Evolutionary conservation across 1,140 invertebrate species (phyloP), one percentile per base, ranked within the genome.

Genomic region (Macrobrachium nipponense): DNA sequence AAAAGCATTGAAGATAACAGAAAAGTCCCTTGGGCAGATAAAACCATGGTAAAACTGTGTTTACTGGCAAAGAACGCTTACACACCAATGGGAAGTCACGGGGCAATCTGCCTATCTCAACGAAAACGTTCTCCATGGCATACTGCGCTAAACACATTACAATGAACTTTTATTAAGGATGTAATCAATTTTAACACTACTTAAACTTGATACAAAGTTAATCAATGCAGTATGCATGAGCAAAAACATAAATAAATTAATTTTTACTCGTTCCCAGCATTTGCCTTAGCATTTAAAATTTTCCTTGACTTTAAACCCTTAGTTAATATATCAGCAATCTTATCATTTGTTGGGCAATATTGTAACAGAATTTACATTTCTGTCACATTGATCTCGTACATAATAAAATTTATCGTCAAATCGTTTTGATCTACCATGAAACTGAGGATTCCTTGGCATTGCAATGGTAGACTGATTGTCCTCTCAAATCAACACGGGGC

Each of bases 391-490:
- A n/a, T n/a, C n/a, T n/a, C n/a, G n/a, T n/a, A n/a, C n/a, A n/a
- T n/a, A n/a, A n/a, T n/a, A n/a, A n/a, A n/a, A n/a, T n/a, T n/a
- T n/a, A n/a, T n/a, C 72, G 44, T 75, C 72, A 36, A 75, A 36
- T 23, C 44, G 72, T 43, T 75, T 75, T 10, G 72, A 8, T 75
- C 43, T 75, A 23, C 72, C 72, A 36, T 75, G 10, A 75, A 75
- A 75, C 18, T 75, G 72, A 43, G 72, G 43, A 43, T 75, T 75
- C 72, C 18, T 36, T 75, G 72, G 44, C 72, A 75, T 75, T 5
- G 72, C 72, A 75, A 75, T 75, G 44, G 72, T 18, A 75, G 11
- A 75, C 72, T 75, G 43, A 75, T 75, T 75, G 72, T 75, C 72
- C 44, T 75, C n/a, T 43, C 27, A 75, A 23, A 75, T 36, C 23